Evolutionary conservation across 2,797 vertebrate species (phyloP).

Genomic region (Hoplostethus atlanticus): DNA sequence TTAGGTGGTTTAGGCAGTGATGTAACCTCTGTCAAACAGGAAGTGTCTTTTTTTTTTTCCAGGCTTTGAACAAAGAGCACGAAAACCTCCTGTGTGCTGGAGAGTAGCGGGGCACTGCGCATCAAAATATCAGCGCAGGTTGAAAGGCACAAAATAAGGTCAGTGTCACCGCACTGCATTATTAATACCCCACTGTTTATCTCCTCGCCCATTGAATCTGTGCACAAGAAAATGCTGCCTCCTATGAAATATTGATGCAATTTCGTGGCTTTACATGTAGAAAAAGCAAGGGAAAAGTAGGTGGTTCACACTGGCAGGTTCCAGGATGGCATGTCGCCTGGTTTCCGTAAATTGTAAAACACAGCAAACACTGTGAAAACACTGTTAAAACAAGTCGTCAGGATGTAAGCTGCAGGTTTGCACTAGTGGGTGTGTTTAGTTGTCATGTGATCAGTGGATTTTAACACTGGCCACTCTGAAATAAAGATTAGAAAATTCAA

Average conservation of each 20-base stretch:
- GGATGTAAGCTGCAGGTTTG: constrained; percentile 18
- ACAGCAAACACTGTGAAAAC: constrained; percentile 37
- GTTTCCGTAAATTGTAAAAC: constrained; percentile 61
- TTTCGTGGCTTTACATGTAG: constrained; percentile 80
- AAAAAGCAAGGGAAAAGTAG: constrained; percentile 69
- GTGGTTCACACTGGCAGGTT: constrained; percentile 65
- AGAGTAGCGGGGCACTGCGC: constrained; percentile 80
- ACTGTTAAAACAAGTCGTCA: neutral
- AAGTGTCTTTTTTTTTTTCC: constrained; percentile 65
- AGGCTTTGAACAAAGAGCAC: constrained; percentile 81
- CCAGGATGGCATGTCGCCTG: constrained; percentile 61
- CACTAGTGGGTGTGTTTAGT: constrained; percentile 21
- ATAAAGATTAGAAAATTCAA: no score
- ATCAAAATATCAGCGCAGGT: constrained; percentile 86
- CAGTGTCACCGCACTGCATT: constrained; percentile 87
- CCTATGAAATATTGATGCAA: constrained; percentile 84
- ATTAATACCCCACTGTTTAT: constrained; percentile 86
- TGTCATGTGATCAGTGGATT: neutral
- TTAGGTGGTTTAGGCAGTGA: constrained; percentile 77
- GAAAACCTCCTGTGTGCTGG: constrained; percentile 78
- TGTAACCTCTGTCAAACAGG: constrained; percentile 83
- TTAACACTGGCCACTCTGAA: no score
- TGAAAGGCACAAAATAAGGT: constrained; percentile 89
- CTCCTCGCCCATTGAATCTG: constrained; percentile 82
- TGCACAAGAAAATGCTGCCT: constrained; percentile 76